Conservation (phyloP, 2,113 vertebrate genomes). For the Hydrochoerus hydrochaeris region DNA sequence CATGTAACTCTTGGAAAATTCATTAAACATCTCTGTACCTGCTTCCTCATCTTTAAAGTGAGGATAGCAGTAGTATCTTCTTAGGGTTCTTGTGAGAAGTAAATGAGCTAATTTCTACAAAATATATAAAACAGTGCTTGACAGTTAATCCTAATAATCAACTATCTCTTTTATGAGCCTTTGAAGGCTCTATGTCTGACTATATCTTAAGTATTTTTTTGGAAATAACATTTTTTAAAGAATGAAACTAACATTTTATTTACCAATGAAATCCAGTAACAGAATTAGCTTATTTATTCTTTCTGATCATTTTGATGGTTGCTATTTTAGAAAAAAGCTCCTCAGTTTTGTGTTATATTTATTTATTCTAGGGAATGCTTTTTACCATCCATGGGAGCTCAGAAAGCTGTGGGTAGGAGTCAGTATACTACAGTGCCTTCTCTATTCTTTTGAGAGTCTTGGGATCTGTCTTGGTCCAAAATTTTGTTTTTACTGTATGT, state of each 20-base stretch:
- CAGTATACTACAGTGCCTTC: neutral
- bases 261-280: neutral
- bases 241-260: neutral
- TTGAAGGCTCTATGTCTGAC: neutral
- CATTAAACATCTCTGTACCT: neutral
- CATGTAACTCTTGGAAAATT: neutral
- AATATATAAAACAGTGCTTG: neutral
- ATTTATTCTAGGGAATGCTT: conserved; percentile 22
- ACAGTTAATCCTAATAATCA: neutral
- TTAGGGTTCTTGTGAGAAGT: neutral
- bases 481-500: neutral
- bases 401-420: neutral
- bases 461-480: neutral
- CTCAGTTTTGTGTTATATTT: neutral
- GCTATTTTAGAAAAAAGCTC: conserved; percentile 34
- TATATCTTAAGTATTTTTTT: conserved; percentile 23
- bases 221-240: neutral
- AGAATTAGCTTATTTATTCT: neutral
- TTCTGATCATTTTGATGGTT: conserved; percentile 6
- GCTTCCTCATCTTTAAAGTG: neutral
- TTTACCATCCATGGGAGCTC: neutral
- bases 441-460: neutral
- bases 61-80: neutral
- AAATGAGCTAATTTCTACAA: neutral
- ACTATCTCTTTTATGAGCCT: neutral